A percentile compares a stretch with the other conserved stretches of the same genome.
Evolutionary conservation across 2,888 invertebrate genomes (phyloP).

Genomic region (Napeogenes sylphis): DNA sequence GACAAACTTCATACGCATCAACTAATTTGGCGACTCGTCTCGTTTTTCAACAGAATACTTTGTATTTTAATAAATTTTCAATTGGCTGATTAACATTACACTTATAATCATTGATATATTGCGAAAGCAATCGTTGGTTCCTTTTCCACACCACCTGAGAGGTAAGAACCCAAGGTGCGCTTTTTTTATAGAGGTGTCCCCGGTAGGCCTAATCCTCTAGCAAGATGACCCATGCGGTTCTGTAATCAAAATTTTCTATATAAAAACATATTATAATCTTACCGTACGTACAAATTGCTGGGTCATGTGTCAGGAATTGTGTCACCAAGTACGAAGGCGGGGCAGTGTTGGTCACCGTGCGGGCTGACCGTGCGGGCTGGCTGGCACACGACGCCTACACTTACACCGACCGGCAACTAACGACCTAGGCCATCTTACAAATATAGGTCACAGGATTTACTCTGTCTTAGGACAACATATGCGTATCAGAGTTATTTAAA

Average conservation of each 20-base stretch:
- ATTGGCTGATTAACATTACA: not conserved
- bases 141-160: slow-evolving; percentile 73
- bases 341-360: slow-evolving; percentile 53
- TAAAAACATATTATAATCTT: not conserved
- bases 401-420: slow-evolving; percentile 17
- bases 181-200: slow-evolving; percentile 77
- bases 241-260: slow-evolving; percentile 4
- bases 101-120: too few relatives aligned
- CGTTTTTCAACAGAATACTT: not conserved
- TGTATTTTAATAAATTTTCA: not conserved
- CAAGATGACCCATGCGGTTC: slow-evolving; percentile 1
- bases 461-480: not conserved
- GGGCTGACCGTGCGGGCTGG: slow-evolving; percentile 53
- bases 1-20: slow-evolving; percentile 33
- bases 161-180: slow-evolving; percentile 71
- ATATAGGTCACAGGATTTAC: not conserved
- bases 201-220: slow-evolving; percentile 72
- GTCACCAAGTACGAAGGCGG: slow-evolving; percentile 70
- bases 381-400: slow-evolving; percentile 37
- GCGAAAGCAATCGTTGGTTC: slow-evolving; percentile 39
- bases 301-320: slow-evolving; percentile 72
- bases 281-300: slow-evolving; percentile 47
- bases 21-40: slow-evolving; percentile 14
- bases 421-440: not conserved
- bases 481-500: not conserved